Conservation (phyloP, 2,797 vertebrate genomes). For the Sarcophilus harrisii region DNA sequence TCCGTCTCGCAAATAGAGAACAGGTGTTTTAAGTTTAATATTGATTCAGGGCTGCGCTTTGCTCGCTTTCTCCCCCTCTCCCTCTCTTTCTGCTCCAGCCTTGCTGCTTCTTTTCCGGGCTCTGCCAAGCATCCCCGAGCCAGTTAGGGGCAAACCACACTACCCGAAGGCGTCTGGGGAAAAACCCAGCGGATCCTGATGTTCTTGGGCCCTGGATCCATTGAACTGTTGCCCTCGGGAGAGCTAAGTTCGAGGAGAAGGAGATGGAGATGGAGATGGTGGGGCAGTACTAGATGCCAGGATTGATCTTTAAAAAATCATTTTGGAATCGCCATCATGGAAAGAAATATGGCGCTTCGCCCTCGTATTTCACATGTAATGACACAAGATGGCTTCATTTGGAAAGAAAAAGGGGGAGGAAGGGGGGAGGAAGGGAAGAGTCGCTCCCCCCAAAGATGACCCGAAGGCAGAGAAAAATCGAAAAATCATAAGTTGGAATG, state of each 20-base stretch:
- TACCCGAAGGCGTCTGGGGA: constrained; percentile 58
- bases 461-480: constrained; percentile 43
- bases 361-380: constrained; percentile 80
- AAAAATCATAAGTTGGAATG: constrained; percentile 55
- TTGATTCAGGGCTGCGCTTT: constrained; percentile 60
- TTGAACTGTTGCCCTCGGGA: constrained; percentile 48
- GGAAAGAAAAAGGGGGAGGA: constrained; percentile 36
- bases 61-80: constrained; percentile 20
- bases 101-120: neutral
- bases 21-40: constrained; percentile 85
- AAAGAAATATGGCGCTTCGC: constrained; percentile 80
- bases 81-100: neutral
- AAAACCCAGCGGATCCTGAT: constrained; percentile 56
- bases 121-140: constrained; percentile 56
- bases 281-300: constrained; percentile 56
- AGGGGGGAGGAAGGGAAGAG: constrained; percentile 41
- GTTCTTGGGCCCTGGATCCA: constrained; percentile 62
- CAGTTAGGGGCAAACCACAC: constrained; percentile 69
- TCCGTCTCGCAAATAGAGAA: constrained; percentile 74
- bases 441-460: constrained; percentile 42
- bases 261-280: neutral
- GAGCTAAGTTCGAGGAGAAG: constrained; percentile 48
- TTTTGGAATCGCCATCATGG: constrained; percentile 83
- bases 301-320: constrained; percentile 82
- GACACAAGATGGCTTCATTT: constrained; percentile 75